These are phyloP conservation scores for Onychomys torridus DNA, from an alignment of 2,797 vertebrate genomes.

Conservation along the genomic window DNA sequence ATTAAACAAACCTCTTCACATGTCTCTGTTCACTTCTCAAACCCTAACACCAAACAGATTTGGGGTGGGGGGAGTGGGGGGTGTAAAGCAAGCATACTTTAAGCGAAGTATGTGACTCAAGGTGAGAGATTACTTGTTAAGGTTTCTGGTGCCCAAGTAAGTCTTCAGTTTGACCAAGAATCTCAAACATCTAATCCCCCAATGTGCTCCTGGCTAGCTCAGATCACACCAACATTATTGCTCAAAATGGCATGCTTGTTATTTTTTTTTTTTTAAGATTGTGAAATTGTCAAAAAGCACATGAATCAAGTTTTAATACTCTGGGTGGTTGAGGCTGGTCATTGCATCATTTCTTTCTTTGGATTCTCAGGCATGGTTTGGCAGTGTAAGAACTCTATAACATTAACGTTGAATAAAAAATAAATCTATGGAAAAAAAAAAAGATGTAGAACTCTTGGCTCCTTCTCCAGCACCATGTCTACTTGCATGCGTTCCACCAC, in stretches of 20 bases:
- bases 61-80: conserved; percentile 75
- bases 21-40: too few species aligned
- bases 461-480: background rate
- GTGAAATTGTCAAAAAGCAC: background rate
- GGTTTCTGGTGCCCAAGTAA: conserved; percentile 82
- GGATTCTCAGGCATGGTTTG: too few species aligned
- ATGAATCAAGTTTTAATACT: too few species aligned
- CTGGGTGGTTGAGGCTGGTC: too few species aligned
- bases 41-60: conserved; percentile 78
- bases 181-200: conserved; percentile 21
- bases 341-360: too few species aligned
- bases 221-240: conserved; percentile 22
- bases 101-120: conserved; percentile 82
- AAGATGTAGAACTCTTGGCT: background rate
- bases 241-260: background rate
- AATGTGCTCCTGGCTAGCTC: conserved; percentile 41
- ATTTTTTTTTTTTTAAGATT: too few species aligned
- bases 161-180: conserved; percentile 78
- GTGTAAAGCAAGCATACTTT: conserved; percentile 74
- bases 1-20: too few species aligned
- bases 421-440: too few species aligned
- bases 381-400: too few species aligned
- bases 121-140: conserved; percentile 77
- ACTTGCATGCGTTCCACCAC: background rate
- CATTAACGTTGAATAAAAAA: too few species aligned